Evolutionary conservation across 2,113 vertebrate species (phyloP), one percentile per base, ranked within the genome.

Genomic region (Periophthalmodon schlosseri): DNA sequence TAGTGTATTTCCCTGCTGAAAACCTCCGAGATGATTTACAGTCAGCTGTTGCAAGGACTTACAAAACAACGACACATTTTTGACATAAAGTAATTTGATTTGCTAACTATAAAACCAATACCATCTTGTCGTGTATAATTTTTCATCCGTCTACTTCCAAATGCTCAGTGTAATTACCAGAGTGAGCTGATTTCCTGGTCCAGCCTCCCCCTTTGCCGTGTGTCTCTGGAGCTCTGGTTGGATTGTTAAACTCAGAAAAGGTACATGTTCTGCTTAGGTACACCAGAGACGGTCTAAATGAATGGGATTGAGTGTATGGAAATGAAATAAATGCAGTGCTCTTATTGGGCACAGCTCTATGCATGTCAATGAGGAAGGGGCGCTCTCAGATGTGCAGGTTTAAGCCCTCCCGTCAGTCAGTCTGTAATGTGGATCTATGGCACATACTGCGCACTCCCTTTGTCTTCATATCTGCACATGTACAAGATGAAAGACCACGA

Each of bases 181-280:
- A 80, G 81, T 87, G 82, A 83, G 84, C 90, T 88, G 89, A 91
- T 91, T 91, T 92, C 86, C 84, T 89, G 80, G 72, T 88, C 87
- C 73, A 64, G 64, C 68, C 78, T 68, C 82, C 24, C 72, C 69
- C 68, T 73, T 78, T 78, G 84, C 74, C 74, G 80, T 73, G 71
- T 47, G 49, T 77, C 70, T 83, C 81, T 75, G 66, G 57, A 87
- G 87, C 71, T 18, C 64, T 34, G n/a, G 34, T 63, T n/a, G 78
- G 81, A 88, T 87, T 92, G 86, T 88, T 82, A 86, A 84, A 89
- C 78, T 81, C 74, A 90, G 87, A 87, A 88, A 89, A 85, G 85
- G 85, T 87, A 82, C 86, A 88, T 88, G 85, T 85, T 87, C 83
- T 75, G 74, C 65, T 64, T 69, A 75, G 76, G 72, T 75, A 76